Percentiles rank a stretch among this genome's conserved stretches.
These are phyloP conservation scores for Caenorhabditis uteleia DNA, from an alignment of 2,888 invertebrate species.

Conservation along the genomic window DNA sequence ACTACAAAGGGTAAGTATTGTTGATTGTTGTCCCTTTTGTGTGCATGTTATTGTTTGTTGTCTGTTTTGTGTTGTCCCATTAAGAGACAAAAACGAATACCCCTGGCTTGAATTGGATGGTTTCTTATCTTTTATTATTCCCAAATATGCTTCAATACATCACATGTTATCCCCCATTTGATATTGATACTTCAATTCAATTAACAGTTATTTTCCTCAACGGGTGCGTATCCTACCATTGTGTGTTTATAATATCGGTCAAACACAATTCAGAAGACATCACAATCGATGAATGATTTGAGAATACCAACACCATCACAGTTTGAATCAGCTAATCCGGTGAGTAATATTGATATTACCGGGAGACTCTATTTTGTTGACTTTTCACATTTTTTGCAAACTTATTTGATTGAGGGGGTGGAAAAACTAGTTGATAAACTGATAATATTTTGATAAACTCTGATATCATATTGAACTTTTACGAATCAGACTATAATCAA, in stretches of 20 bases:
- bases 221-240: not conserved
- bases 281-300: constrained; percentile 36
- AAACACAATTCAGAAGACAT: constrained; percentile 26
- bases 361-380: too few species aligned
- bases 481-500: too few species aligned
- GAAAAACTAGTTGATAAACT: not conserved
- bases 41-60: constrained; percentile 7
- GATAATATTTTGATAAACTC: too few species aligned
- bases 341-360: too few species aligned
- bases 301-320: constrained; percentile 22
- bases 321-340: constrained; percentile 20
- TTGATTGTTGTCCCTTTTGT: constrained; percentile 17
- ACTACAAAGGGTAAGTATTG: constrained; percentile 62
- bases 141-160: not conserved
- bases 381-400: not conserved
- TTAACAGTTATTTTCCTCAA: not conserved
- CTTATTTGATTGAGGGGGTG: not conserved
- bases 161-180: not conserved
- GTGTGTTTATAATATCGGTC: too few species aligned
- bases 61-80: constrained; percentile 6
- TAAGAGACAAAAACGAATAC: not conserved
- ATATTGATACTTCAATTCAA: not conserved
- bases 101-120: constrained; percentile 9
- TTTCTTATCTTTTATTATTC: too few species aligned
- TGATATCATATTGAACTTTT: too few species aligned